phyloP scores from a whole-genome alignment of 2,113 vertebrate species.

The Atrichornis clamosus region DNA sequence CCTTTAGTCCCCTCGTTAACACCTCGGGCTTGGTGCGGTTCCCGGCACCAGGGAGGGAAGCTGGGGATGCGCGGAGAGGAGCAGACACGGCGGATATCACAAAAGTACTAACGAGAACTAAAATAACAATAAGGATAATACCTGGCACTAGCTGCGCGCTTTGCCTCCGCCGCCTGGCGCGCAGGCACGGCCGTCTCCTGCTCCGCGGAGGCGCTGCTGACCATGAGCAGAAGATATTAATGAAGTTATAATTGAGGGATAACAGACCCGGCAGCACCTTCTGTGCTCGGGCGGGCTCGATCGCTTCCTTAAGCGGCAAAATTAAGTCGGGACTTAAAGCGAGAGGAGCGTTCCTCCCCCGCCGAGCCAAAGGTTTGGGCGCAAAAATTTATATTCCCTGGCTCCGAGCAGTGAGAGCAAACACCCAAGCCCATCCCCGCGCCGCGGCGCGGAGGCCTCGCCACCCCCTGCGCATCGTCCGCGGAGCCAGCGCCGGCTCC shows the following conservation, averaged over 20 bases:
- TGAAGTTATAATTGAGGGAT: conserved; percentile 45
- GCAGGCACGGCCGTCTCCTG: background rate
- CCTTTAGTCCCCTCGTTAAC: background rate
- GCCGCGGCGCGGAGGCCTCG: background rate
- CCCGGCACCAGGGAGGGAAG: background rate
- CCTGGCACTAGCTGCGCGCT: conserved; percentile 16
- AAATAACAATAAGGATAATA: background rate
- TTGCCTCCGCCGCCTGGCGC: background rate
- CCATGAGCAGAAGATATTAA: background rate
- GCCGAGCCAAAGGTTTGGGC: accelerated
- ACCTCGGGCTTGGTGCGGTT: background rate
- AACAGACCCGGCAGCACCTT: conserved; percentile 11
- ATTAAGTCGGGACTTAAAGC: background rate
- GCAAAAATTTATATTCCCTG: background rate
- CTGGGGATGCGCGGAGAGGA: background rate
- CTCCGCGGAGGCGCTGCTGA: conserved; percentile 36
- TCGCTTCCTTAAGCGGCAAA: background rate
- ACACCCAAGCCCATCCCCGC: background rate
- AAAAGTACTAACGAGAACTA: background rate
- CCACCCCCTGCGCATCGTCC: no score
- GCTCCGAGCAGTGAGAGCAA: background rate
- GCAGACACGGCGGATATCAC: accelerated
- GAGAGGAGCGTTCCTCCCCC: background rate
- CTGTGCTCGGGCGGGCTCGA: background rate
- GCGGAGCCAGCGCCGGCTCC: background rate